phyloP scores from a whole-genome alignment of 2,888 invertebrate genomes.

The Tyria jacobaeae region DNA sequence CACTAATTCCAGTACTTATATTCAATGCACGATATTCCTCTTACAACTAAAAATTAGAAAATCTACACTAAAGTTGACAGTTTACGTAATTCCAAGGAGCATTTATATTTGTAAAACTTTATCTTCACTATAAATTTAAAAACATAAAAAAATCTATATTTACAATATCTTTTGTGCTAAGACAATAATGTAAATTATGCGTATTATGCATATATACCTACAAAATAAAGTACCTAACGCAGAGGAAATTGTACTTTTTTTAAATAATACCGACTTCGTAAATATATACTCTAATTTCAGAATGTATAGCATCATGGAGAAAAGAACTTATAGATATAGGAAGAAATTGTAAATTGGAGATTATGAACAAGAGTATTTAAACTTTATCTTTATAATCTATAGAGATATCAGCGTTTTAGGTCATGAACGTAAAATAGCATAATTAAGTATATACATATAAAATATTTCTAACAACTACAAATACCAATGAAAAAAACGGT shows the following conservation, averaged over 20 bases:
- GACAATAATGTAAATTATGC: neutral
- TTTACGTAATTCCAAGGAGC: constrained; percentile 64
- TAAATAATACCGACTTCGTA: neutral
- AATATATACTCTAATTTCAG: neutral
- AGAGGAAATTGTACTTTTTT: neutral
- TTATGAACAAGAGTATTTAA: too few species aligned
- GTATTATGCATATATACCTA: neutral
- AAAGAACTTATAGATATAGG: neutral
- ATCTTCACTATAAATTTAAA: neutral
- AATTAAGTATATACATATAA: too few species aligned
- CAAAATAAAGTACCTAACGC: too few species aligned
- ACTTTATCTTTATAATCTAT: too few species aligned
- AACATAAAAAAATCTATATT: too few species aligned
- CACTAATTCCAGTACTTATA: constrained; percentile 30
- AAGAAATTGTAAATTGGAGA: too few species aligned
- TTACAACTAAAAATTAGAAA: constrained; percentile 49
- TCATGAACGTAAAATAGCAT: too few species aligned
- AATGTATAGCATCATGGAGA: neutral
- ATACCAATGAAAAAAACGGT: too few species aligned
- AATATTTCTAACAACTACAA: too few species aligned
- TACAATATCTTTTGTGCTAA: neutral
- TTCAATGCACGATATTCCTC: constrained; percentile 48
- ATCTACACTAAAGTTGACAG: constrained; percentile 36
- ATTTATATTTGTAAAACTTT: constrained; percentile 16
- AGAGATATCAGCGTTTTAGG: too few species aligned